Percentiles rank a stretch among this genome's conserved stretches.
These are phyloP conservation scores for Gopherus evgoodei DNA, from an alignment of 2,113 vertebrate genomes.

Conservation along the genomic window DNA sequence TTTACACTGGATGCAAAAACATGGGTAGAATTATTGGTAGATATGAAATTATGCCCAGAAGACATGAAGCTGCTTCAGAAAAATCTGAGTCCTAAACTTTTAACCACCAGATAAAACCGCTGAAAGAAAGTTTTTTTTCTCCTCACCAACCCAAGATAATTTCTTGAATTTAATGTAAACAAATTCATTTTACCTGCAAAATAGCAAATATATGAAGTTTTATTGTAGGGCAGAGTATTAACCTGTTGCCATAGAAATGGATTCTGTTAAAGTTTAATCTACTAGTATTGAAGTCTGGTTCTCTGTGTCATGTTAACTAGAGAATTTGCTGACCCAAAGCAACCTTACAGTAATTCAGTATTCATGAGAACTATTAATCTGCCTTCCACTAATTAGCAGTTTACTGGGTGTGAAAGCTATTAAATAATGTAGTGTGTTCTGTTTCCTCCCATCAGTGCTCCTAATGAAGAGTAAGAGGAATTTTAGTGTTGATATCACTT, in stretches of 20 bases:
- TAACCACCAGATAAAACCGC: background rate
- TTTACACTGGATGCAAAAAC: background rate
- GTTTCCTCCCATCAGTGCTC: background rate
- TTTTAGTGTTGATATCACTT: background rate
- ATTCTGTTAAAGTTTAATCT: background rate
- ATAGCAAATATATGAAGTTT: background rate
- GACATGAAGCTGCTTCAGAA: background rate
- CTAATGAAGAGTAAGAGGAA: background rate
- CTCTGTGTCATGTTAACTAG: background rate
- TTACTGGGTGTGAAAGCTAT: background rate
- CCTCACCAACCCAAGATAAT: background rate
- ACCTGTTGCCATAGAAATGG: background rate
- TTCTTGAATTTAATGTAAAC: conserved; percentile 7
- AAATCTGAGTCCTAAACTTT: background rate
- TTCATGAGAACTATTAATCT: conserved; percentile 9
- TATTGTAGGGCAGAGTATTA: background rate
- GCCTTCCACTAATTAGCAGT: background rate
- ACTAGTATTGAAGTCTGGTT: background rate
- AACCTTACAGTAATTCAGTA: background rate
- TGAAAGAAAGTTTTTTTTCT: background rate
- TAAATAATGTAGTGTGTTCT: background rate
- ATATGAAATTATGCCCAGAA: background rate
- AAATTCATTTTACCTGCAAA: background rate
- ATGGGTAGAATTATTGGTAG: background rate
- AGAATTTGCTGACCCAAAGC: conserved; percentile 5